phyloP scores from a whole-genome alignment of 2,888 invertebrate genomes.

The Cheilosia scutellata region DNA sequence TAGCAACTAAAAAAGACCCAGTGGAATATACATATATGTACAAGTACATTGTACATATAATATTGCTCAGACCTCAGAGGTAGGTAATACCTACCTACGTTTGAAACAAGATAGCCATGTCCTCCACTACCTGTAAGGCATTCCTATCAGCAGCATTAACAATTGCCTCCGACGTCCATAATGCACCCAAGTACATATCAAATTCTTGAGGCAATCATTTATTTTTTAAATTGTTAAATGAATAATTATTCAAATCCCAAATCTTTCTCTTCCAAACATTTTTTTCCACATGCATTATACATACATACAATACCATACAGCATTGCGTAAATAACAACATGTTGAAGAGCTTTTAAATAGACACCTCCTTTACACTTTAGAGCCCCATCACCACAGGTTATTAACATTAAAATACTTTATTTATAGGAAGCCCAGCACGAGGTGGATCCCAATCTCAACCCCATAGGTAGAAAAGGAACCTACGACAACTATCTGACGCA shows the following conservation, averaged over 20 bases:
- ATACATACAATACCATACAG: slow-evolving; percentile 6
- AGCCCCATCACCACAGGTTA: slow-evolving; percentile 50
- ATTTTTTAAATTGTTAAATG: neutral
- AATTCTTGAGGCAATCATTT: neutral
- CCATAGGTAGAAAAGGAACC: neutral
- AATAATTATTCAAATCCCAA: slow-evolving; percentile 23
- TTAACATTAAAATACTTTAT: slow-evolving; percentile 62
- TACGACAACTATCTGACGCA: slow-evolving; percentile 40
- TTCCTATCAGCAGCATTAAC: too few relatives aligned
- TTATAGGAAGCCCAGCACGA: slow-evolving; percentile 36
- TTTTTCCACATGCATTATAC: slow-evolving; percentile 18
- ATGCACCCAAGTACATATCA: neutral
- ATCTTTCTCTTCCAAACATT: slow-evolving; percentile 12
- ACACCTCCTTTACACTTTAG: slow-evolving; percentile 51
- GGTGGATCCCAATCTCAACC: slow-evolving; percentile 20
- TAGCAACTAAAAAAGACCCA: too few relatives aligned
- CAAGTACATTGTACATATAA: slow-evolving; percentile 30
- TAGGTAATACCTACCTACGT: neutral
- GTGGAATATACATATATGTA: neutral
- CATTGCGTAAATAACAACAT: slow-evolving; percentile 38
- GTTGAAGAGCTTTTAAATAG: slow-evolving; percentile 68
- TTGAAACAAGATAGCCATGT: neutral
- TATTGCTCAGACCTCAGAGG: slow-evolving; percentile 38
- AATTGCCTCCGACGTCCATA: neutral
- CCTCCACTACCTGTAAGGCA: too few relatives aligned